Evolutionary conservation across 2,113 vertebrate species (phyloP).

Genomic region (Podarcis cretensis): DNA sequence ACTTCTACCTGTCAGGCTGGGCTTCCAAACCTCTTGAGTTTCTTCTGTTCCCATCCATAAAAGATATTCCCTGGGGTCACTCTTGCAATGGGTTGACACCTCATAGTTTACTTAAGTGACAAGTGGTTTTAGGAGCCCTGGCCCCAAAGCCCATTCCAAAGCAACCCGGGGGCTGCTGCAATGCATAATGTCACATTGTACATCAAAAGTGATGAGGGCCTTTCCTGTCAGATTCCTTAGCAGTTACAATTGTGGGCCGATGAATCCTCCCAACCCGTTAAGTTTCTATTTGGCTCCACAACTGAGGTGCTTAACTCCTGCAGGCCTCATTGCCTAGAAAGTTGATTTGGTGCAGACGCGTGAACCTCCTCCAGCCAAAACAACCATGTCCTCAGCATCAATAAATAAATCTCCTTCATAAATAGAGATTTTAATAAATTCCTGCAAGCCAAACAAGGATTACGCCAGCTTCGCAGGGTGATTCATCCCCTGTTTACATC

Average conservation of each 20-base stretch:
- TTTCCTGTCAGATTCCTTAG: neutral
- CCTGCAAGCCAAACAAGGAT: neutral
- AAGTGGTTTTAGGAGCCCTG: neutral
- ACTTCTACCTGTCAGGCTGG: neutral
- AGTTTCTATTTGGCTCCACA: neutral
- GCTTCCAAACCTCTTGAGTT: neutral
- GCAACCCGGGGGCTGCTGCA: neutral
- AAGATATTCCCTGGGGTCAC: neutral
- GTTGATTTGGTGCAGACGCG: neutral
- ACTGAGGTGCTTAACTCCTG: too few species aligned
- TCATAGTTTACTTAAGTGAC: too few species aligned
- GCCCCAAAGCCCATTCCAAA: neutral
- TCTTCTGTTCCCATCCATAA: neutral
- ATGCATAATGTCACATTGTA: neutral
- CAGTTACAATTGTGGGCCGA: accelerated
- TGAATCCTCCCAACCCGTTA: accelerated
- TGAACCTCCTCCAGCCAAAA: neutral
- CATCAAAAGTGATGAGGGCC: neutral
- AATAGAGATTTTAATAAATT: conserved; percentile 23
- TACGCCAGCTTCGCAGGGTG: neutral
- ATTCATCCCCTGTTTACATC: neutral
- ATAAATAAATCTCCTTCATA: conserved; percentile 5
- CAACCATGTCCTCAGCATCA: neutral
- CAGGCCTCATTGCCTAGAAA: neutral
- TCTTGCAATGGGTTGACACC: neutral